A percentile compares a stretch with the other conserved stretches of the same genome.
phyloP scores from a whole-genome alignment of 2,113 vertebrate genomes.

The Anoplopoma fimbria region DNA sequence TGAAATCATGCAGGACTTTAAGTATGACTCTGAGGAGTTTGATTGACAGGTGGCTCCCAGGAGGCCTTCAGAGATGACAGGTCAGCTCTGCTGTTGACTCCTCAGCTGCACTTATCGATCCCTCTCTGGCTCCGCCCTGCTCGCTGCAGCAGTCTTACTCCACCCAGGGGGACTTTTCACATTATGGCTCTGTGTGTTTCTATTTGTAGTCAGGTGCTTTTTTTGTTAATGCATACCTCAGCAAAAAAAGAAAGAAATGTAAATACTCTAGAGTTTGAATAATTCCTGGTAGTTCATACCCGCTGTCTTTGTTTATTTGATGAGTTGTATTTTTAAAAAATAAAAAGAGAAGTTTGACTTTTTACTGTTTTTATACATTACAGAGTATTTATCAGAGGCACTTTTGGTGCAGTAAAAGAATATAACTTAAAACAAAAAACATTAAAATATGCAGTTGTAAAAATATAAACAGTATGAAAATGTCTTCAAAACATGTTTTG shows the following conservation, averaged over 20 bases:
- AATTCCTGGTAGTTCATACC: background rate
- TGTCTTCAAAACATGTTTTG: constrained; percentile 15
- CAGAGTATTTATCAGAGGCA: constrained; percentile 16
- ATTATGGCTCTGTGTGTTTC: constrained; percentile 24
- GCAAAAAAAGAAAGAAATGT: constrained; percentile 10
- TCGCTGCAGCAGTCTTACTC: constrained; percentile 68
- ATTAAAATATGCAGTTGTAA: constrained; percentile 63
- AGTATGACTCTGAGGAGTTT: constrained; percentile 94
- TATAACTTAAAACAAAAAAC: constrained; percentile 60
- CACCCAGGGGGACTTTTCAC: constrained; percentile 44
- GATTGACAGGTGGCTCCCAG: constrained; percentile 83
- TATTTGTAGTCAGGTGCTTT: constrained; percentile 28
- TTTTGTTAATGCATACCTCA: constrained; percentile 33
- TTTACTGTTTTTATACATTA: constrained; percentile 43
- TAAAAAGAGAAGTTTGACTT: constrained; percentile 25
- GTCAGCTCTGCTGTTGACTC: constrained; percentile 42
- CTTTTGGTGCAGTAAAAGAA: constrained; percentile 38
- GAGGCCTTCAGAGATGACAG: constrained; percentile 58
- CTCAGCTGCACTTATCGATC: constrained; percentile 57
- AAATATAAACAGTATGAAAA: constrained; percentile 60
- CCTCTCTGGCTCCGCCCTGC: constrained; percentile 61
- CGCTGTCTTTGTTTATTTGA: constrained; percentile 25
- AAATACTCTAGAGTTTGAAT: constrained; percentile 38
- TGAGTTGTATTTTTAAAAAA: constrained; percentile 47
- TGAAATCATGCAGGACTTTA: constrained; percentile 97